A percentile compares a stretch with the other conserved stretches of the same genome.
phyloP scores from a whole-genome alignment of 2,797 vertebrate genomes.

The Ispidina picta region DNA sequence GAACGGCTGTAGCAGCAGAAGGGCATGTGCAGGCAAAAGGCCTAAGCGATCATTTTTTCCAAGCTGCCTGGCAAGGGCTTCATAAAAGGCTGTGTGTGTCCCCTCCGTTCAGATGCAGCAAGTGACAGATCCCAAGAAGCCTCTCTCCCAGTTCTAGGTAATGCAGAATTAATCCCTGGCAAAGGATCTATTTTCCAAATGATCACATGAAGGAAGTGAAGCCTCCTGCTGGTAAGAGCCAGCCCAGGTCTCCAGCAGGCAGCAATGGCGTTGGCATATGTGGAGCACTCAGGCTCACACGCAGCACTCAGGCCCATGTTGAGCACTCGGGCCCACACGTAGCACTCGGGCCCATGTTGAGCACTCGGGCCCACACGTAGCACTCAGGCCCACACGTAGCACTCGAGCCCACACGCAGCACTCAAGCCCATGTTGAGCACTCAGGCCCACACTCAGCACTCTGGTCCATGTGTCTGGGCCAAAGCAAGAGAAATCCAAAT shows the following conservation, averaged over 20 bases:
- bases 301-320: too few species aligned
- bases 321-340: too few species aligned
- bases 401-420: too few species aligned
- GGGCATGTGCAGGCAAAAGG: neutral
- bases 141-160: neutral
- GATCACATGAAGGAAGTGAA: rapidly evolving
- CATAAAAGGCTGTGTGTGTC: slow-evolving; percentile 8
- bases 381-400: too few species aligned
- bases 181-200: neutral
- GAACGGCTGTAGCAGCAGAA: slow-evolving; percentile 43
- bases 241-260: neutral
- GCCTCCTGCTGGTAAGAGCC: neutral
- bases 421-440: too few species aligned
- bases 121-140: neutral
- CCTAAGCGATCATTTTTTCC: slow-evolving; percentile 47
- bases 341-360: too few species aligned
- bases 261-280: neutral
- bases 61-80: slow-evolving; percentile 8
- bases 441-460: too few species aligned
- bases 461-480: too few species aligned
- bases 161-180: neutral
- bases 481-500: neutral
- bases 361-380: too few species aligned
- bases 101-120: slow-evolving; percentile 18
- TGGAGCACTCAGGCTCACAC: neutral